phyloP scores from a whole-genome alignment of 2,888 invertebrate species.

The Callosobruchus maculatus region DNA sequence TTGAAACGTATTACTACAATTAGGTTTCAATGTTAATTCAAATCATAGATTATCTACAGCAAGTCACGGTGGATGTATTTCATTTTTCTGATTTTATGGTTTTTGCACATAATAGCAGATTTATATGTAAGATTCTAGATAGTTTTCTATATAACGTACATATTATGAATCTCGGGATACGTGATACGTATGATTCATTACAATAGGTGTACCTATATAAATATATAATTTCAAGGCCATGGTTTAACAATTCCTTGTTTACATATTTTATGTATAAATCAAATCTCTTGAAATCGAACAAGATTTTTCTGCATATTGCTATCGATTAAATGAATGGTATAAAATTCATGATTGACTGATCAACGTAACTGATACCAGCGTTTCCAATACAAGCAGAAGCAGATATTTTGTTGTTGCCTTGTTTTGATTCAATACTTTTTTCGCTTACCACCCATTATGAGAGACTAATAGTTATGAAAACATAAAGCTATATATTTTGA shows the following conservation, averaged over 20 bases:
- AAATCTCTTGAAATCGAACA: neutral
- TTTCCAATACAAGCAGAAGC: no score
- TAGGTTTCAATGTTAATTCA: neutral
- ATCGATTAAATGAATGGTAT: neutral
- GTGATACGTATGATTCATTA: neutral
- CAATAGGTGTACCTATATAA: neutral
- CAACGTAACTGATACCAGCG: no score
- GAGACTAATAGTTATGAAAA: no score
- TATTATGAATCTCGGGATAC: no score
- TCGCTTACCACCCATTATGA: no score
- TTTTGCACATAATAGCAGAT: neutral
- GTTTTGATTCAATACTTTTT: no score
- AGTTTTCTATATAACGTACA: neutral
- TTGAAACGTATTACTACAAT: neutral
- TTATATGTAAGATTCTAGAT: neutral
- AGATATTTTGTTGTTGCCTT: no score
- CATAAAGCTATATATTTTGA: no score
- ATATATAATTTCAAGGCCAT: neutral
- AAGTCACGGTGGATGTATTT: neutral
- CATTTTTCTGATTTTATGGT: neutral
- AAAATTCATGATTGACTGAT: neutral
- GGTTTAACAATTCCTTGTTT: neutral
- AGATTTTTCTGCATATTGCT: neutral
- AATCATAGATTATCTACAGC: neutral
- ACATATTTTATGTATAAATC: neutral